phyloP scores from a whole-genome alignment of 2,797 vertebrate genomes.

The Kryptolebias ocellatus region DNA sequence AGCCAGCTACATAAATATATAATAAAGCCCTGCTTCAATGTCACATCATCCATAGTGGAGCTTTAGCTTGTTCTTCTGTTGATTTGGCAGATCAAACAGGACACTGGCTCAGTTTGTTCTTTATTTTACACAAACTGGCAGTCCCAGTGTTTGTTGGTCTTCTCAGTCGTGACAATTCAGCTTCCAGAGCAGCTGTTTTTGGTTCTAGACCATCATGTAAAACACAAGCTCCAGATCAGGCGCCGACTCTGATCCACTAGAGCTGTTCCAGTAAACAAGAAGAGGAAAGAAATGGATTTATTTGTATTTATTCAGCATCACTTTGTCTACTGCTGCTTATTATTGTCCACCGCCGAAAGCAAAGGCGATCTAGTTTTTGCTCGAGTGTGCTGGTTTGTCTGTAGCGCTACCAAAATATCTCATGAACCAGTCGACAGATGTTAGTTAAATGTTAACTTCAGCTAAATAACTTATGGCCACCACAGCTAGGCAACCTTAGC shows the following conservation, averaged over 20 bases:
- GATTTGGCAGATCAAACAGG: not conserved
- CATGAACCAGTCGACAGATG: too few relatives aligned
- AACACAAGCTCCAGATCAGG: not conserved
- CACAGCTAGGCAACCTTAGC: too few relatives aligned
- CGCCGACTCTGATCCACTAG: not conserved
- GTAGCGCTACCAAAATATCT: too few relatives aligned
- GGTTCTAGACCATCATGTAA: not conserved
- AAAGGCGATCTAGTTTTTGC: too few relatives aligned
- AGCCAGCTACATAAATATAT: not conserved
- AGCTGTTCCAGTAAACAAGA: not conserved
- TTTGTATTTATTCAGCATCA: too few relatives aligned
- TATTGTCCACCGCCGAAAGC: too few relatives aligned
- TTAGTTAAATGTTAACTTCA: too few relatives aligned
- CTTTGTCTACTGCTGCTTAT: too few relatives aligned
- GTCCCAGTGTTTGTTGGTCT: constrained; percentile 1
- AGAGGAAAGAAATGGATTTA: too few relatives aligned
- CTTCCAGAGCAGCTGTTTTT: not conserved
- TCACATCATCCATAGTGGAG: not conserved
- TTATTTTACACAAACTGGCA: not conserved
- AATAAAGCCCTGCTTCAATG: not conserved
- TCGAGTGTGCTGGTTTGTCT: too few relatives aligned
- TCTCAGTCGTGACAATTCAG: not conserved
- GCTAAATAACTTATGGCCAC: too few relatives aligned
- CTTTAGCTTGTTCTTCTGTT: not conserved
- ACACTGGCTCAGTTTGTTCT: not conserved